Conservation (phyloP, 2,797 vertebrate species). For the Spondyliosoma cantharus region DNA sequence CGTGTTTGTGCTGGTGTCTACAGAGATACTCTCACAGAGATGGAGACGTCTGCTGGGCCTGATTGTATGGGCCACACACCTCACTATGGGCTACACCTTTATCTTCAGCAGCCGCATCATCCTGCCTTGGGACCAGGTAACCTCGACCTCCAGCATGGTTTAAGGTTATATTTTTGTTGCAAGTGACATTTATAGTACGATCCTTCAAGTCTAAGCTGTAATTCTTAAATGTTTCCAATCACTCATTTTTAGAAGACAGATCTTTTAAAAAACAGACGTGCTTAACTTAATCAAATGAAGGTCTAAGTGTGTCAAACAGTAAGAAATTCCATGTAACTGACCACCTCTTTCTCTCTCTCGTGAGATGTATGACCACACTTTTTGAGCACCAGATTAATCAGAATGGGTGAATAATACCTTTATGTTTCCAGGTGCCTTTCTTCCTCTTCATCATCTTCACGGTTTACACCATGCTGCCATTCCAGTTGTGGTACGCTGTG, state of each 20-base stretch:
- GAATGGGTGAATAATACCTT: conserved; percentile 15
- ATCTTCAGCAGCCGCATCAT: conserved; percentile 80
- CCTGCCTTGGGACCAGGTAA: conserved; percentile 93
- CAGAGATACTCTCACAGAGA: conserved; percentile 87
- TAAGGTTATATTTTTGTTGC: not conserved
- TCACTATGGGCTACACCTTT: conserved; percentile 90
- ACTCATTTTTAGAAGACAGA: not conserved
- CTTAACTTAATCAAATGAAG: not conserved
- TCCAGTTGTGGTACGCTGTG: conserved; percentile 89
- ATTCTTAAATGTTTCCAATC: not conserved
- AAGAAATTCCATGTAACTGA: not conserved
- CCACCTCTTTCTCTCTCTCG: not conserved
- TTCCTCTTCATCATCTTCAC: conserved; percentile 97
- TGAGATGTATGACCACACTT: not conserved
- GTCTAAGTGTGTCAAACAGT: not conserved
- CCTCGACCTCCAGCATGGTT: not conserved
- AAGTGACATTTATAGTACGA: not conserved
- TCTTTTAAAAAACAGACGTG: not conserved
- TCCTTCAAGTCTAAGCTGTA: not conserved
- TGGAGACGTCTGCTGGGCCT: conserved; percentile 89
- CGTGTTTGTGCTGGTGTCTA: conserved; percentile 89
- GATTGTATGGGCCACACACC: conserved; percentile 89
- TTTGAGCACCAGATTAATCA: not conserved
- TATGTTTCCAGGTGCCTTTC: conserved; percentile 89
- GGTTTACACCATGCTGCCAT: conserved; percentile 94